A percentile compares a stretch with the other conserved stretches of the same genome.
These are phyloP conservation scores for Chironex yamaguchii DNA, from an alignment of 30 jellyfish, hydroid and myxozoan genomes.

Conservation along the genomic window DNA sequence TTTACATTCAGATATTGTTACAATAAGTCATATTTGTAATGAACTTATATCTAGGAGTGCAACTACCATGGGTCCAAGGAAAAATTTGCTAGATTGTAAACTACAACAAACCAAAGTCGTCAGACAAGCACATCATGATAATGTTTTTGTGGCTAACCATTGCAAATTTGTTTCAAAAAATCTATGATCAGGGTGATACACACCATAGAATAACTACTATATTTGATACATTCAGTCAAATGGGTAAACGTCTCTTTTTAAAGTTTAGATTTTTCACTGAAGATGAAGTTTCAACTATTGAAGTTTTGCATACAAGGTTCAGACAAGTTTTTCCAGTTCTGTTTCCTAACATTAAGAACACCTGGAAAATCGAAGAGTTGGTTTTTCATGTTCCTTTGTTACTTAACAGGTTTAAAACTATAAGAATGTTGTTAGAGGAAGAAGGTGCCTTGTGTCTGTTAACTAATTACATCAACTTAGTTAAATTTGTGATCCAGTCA, in stretches of 20 bases:
- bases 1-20: constrained; percentile 9
- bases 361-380: constrained; percentile 36
- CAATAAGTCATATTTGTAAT: background rate
- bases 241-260: background rate
- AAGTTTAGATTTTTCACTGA: constrained; percentile 43
- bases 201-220: background rate
- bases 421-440: constrained; percentile 29
- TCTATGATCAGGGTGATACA: background rate
- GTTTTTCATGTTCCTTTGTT: constrained; percentile 40
- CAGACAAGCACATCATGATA: constrained; percentile 68
- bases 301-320: background rate
- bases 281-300: constrained; percentile 14
- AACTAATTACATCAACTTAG: constrained; percentile 35
- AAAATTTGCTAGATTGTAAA: constrained; percentile 3
- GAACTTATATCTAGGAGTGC: constrained; percentile 20
- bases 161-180: constrained; percentile 47
- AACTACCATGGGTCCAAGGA: constrained; percentile 9
- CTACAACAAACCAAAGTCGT: constrained; percentile 16
- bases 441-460: constrained; percentile 30
- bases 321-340: constrained; percentile 12
- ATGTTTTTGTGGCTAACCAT: constrained; percentile 67
- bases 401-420: constrained; percentile 14
- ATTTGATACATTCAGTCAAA: background rate
- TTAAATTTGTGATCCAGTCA: constrained; percentile 2
- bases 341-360: constrained; percentile 19